A percentile compares a stretch with the other conserved stretches of the same genome.
Evolutionary conservation across 2,888 invertebrate species (phyloP).

Genomic region (Nebria brevicollis): DNA sequence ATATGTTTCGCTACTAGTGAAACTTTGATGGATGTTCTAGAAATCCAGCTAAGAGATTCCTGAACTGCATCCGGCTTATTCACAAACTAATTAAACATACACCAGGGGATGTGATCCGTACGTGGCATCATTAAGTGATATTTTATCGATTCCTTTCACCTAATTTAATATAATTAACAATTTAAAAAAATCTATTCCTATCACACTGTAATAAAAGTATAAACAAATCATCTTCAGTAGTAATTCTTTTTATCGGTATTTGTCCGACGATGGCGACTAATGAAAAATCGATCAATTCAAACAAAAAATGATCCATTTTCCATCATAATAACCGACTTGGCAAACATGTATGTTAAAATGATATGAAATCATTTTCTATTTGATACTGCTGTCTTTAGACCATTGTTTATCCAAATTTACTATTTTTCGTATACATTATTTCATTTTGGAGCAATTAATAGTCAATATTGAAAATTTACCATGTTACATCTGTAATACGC

Average conservation of each 20-base stretch:
- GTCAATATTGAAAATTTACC: too few relatives aligned
- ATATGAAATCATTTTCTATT: slow-evolving; percentile 22
- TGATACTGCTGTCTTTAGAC: background rate
- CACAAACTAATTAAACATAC: slow-evolving; percentile 31
- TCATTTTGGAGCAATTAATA: too few relatives aligned
- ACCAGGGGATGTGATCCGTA: slow-evolving; percentile 6
- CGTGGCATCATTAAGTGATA: slow-evolving; percentile 29
- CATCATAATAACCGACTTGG: slow-evolving; percentile 36
- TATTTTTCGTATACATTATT: too few relatives aligned
- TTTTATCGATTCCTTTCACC: slow-evolving; percentile 1
- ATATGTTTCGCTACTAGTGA: slow-evolving; percentile 28
- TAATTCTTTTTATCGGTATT: background rate
- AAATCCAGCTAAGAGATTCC: slow-evolving; percentile 28
- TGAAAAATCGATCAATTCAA: slow-evolving; percentile 40
- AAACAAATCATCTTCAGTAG: too few relatives aligned
- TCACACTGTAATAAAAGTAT: too few relatives aligned
- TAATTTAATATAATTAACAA: too few relatives aligned
- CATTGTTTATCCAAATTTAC: too few relatives aligned
- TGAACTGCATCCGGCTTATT: slow-evolving; percentile 43
- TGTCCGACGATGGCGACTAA: slow-evolving; percentile 7
- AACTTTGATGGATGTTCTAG: slow-evolving; percentile 42
- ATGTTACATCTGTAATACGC: too few relatives aligned
- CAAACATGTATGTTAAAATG: slow-evolving; percentile 20
- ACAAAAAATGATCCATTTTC: slow-evolving; percentile 4
- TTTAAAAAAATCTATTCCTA: too few relatives aligned